Evolutionary conservation across 2,888 invertebrate species (phyloP).

Genomic region (Cephus rjabovi): DNA sequence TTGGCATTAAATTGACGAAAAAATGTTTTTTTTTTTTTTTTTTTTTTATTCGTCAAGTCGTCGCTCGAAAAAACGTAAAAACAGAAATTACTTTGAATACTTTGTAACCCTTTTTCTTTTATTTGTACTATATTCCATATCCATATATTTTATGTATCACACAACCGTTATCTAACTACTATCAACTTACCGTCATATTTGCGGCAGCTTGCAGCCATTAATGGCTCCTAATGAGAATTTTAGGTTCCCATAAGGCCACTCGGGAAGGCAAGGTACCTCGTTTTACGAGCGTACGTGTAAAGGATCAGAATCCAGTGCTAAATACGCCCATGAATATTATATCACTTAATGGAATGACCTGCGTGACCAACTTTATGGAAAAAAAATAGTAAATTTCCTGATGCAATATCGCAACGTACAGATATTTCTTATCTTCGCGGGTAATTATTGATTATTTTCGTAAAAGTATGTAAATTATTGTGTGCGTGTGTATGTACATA

Average conservation of each 20-base stretch:
- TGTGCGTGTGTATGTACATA: too few species aligned
- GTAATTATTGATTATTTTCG: neutral
- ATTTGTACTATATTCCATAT: too few species aligned
- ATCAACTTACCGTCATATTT: neutral
- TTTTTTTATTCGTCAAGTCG: too few species aligned
- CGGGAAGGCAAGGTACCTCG: neutral
- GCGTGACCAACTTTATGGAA: neutral
- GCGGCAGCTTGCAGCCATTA: neutral
- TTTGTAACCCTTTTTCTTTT: too few species aligned
- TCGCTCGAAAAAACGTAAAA: too few species aligned
- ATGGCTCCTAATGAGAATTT: neutral
- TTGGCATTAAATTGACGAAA: too few species aligned
- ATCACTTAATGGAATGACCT: neutral
- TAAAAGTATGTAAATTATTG: neutral
- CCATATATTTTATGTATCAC: too few species aligned
- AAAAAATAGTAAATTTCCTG: neutral
- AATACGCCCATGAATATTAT: neutral
- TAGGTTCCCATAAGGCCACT: neutral
- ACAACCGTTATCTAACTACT: too few species aligned
- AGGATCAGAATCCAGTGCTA: neutral
- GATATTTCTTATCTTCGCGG: neutral
- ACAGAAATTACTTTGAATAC: too few species aligned
- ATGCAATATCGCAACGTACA: neutral
- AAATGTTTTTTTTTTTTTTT: too few species aligned
- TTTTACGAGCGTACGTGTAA: neutral